Evolutionary conservation across 2,888 invertebrate genomes (phyloP).

Genomic region (Volucella bombylans): DNA sequence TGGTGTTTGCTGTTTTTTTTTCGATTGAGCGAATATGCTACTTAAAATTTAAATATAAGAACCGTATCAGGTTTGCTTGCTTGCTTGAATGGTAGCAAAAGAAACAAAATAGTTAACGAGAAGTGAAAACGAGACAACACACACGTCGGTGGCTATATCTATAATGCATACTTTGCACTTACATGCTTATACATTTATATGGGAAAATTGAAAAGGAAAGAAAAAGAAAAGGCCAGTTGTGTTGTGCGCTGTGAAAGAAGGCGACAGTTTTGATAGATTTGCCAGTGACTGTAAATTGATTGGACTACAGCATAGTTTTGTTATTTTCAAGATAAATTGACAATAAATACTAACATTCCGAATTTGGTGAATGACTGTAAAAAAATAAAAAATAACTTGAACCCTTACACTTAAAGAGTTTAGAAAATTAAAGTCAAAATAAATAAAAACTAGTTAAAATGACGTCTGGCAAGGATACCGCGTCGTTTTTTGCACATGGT

Average conservation of each 20-base stretch:
- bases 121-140: slow-evolving; percentile 24
- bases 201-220: slow-evolving; percentile 25
- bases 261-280: slow-evolving; percentile 46
- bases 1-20: background rate
- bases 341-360: slow-evolving; percentile 31
- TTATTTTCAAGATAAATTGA: slow-evolving; percentile 10
- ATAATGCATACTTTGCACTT: slow-evolving; percentile 10
- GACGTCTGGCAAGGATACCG: slow-evolving; percentile 94
- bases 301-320: slow-evolving; percentile 12
- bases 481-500: slow-evolving; percentile 96
- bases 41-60: slow-evolving; percentile 7
- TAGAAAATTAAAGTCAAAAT: background rate
- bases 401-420: too few relatives aligned
- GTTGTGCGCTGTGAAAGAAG: slow-evolving; percentile 37
- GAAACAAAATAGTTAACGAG: slow-evolving; percentile 21
- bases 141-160: background rate
- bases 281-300: slow-evolving; percentile 19
- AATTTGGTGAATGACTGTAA: slow-evolving; percentile 5
- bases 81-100: slow-evolving; percentile 17
- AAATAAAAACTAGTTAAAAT: slow-evolving; percentile 83
- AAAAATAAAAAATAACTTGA: background rate
- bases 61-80: slow-evolving; percentile 6
- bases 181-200: slow-evolving; percentile 17
- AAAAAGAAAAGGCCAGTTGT: slow-evolving; percentile 39
- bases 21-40: background rate